Evolutionary conservation across 2,113 vertebrate species (phyloP), one percentile per base, ranked within the genome.

Genomic region (Panthera uncia): DNA sequence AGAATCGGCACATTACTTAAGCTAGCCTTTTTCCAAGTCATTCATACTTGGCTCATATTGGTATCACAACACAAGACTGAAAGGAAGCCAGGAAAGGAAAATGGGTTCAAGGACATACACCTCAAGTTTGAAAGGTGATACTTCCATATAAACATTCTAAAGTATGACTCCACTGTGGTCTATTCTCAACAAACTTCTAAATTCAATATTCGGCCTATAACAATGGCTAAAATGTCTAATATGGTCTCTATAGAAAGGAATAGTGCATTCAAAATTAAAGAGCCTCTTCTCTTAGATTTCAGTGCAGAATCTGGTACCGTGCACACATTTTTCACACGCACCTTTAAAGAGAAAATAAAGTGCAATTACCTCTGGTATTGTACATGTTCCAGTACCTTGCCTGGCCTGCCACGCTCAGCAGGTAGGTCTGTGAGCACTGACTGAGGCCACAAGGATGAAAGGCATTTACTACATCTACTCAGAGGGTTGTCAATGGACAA

Each of bases 361-460:
- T 69, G 7, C 87, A 96, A 92, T 98, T 97, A 98, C 94, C 90
- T 96, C 94, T 95, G 95, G 36, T 98, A 89, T 97, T 76, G 93
- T 96, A 97, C 95, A 97, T 98, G 98, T 95, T 89, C 81, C 82
- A 91, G 95, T 88, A 89, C 88, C 95, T 97, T 48, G 78, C 95
- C 85, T 96, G 84, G 97, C 91, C 93, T 96, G 31, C 97, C 97
- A 94, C 87, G 89, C 98, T 98, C 98, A 98, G 99, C 98, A 98
- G 98, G 98, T 95, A 98, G 93, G 96, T 95, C 94, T 1, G 1
- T 97, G 92, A 97, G 95, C 97, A 96, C 69, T 48, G 84, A 98
- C 97, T 97, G 97, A 97, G 98, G 95, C 98, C 97, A 73, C 95
- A 98, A 85, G 98, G 98, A 99, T 99, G 99, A 99, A 99, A 99